Evolutionary conservation across 2,113 vertebrate species (phyloP), one percentile per base, ranked within the genome.

Genomic region (Talpa occidentalis): DNA sequence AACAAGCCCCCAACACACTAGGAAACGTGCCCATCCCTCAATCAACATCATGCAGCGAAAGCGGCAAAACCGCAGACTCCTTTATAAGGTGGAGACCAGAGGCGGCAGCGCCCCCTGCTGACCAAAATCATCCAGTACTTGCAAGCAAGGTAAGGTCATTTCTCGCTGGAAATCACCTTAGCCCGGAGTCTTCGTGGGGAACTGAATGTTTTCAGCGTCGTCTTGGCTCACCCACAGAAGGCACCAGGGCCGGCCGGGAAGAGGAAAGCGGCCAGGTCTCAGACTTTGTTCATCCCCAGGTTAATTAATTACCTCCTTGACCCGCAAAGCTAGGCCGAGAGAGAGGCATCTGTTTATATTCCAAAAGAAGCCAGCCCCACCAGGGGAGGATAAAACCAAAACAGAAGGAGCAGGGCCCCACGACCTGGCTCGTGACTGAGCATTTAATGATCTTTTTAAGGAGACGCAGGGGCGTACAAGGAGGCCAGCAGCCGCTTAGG

Each of bases 401-500:
- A 77, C 76, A 81, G 69, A 82, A 97, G 90, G 80, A 92, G 26
- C 40, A 80, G 62, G n/a, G n/a, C 67, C 82, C 67, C 72, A 66
- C 26, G 40, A 80, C 70, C 24, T 8, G 93, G 82, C 94, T 96
- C 82, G 86, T 96, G 97, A 83, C 92, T 90, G 54, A 77, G 80
- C 95, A 94, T 93, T 74, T 92, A 94, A 92, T 84, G 92, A 92
- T 76, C 93, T 88, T 85, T 97, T 94, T 92, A 94, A 88, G 90
- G 40, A 92, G 64, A 79, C 37, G 22, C 28, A 28, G n/a, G 93
- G 94, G 88, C 42, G 87, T 37, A 72, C 32, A 74, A 90, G 78
- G 78, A 66, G 85, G 73, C 81, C 85, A 81, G 62, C 78, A 88
- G 88, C 62, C 26, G 11, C 94, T 66, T 54, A 88, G 42, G 73